Evolutionary conservation across 2,888 invertebrate genomes (phyloP), one percentile per base, ranked within the genome.

Genomic region (Synanthedon tipuliformis): DNA sequence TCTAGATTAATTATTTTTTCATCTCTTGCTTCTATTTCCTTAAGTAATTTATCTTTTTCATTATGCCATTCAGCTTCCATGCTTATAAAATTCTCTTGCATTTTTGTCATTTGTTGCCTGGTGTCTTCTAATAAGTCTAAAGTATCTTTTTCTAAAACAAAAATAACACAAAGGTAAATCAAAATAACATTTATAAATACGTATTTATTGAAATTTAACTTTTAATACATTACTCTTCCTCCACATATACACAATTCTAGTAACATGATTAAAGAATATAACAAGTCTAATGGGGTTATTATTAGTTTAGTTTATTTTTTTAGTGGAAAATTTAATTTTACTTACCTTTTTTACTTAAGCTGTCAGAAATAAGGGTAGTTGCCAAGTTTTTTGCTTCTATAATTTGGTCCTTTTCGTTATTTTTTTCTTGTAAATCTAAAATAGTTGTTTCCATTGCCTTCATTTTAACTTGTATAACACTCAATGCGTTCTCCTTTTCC

Each of bases 321-420:
- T 16, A 45, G 48, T 45, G 48, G 13, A 45, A 45, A 45, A 10
- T 34, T 7, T 3, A 34, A 34, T 34, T 34, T 34, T 1, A 10
- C 34, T 0, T 61, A 87, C 88, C 88, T 77, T 91, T 92, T 75
- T 89, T 92, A 69, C 88, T 90, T 55, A 94, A 81, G 75, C 91
- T 92, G 62, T 93, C 93, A 5, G 93, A 91, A 89, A 94, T 92
- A 50, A 94, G 81, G 15, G 92, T 91, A 49, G 92, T 90, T 34
- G 95, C 94, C 81, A 92, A 92, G 64, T 94, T 94, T 72, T 94
- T 90, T 4, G 94, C 92, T 75, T 93, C 92, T 66, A 95, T 93
- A 52, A 95, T 93, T 66, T 93, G 92, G 78, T 95, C 94, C 74
- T 95, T 94, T 78, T 95, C 94, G 67, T 91, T 92, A 3, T 95